These are phyloP conservation scores for Geotria australis DNA, from an alignment of 2,797 vertebrate species.

Conservation along the genomic window DNA sequence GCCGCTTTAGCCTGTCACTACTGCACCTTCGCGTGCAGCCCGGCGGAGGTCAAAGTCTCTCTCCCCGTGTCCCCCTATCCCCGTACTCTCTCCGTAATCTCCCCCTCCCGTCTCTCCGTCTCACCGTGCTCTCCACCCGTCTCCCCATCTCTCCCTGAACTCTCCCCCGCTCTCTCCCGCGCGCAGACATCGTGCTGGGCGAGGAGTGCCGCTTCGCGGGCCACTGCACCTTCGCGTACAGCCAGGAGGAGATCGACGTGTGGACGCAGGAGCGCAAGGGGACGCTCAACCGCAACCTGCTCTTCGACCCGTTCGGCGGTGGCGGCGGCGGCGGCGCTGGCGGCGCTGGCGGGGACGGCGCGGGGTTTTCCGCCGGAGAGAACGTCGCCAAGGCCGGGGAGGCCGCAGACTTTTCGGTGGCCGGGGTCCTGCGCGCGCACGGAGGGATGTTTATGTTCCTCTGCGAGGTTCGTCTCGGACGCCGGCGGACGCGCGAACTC, in stretches of 20 bases:
- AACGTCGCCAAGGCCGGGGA: too few relatives aligned
- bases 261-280: constrained; percentile 97
- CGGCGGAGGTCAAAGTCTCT: too few relatives aligned
- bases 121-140: too few relatives aligned
- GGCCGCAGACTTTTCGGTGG: constrained; percentile 7
- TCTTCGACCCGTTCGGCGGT: constrained; percentile 43
- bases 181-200: constrained; percentile 78
- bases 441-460: constrained; percentile 35
- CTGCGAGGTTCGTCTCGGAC: constrained; percentile 17
- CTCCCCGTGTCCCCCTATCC: too few relatives aligned
- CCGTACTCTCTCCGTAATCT: too few relatives aligned
- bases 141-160: not conserved
- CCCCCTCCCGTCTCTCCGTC: not conserved
- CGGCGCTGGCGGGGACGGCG: too few relatives aligned
- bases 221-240: constrained; percentile 98
- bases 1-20: constrained; percentile 9
- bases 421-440: constrained; percentile 27
- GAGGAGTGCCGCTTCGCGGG: constrained; percentile 97
- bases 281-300: constrained; percentile 67
- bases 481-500: too few relatives aligned
- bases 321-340: constrained; percentile 13
- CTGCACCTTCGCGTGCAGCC: too few relatives aligned
- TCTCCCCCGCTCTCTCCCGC: not conserved
- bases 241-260: constrained; percentile 94
- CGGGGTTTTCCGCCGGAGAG: too few relatives aligned